Evolutionary conservation across 2,797 vertebrate species (phyloP).

Genomic region (Arremon aurantiirostris): DNA sequence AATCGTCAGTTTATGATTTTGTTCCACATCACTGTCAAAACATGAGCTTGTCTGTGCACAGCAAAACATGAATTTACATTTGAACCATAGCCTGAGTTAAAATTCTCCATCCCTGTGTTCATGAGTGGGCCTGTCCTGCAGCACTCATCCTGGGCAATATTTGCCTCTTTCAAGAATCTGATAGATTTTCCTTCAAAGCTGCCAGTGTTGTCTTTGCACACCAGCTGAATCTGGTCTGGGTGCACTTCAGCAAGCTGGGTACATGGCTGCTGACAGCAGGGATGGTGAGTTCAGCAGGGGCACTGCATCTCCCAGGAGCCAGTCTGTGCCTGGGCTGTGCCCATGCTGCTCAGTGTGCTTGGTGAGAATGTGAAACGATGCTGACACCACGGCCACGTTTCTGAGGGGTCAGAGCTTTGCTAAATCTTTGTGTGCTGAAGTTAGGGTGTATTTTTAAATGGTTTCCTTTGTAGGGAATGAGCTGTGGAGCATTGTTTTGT

Average conservation of each 20-base stretch:
- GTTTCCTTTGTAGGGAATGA: neutral
- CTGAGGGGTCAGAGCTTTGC: neutral
- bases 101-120: neutral
- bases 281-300: neutral
- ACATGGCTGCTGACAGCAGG: neutral
- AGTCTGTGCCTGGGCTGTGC: neutral
- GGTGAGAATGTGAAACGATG: neutral
- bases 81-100: neutral
- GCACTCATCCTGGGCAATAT: neutral
- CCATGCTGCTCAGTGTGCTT: neutral
- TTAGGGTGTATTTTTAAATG: neutral
- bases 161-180: neutral
- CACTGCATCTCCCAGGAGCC: neutral
- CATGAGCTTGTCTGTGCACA: neutral
- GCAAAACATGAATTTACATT: neutral
- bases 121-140: neutral
- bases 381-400: neutral
- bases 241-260: neutral
- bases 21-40: neutral
- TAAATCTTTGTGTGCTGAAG: neutral
- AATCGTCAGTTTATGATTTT: neutral
- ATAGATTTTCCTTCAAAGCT: neutral
- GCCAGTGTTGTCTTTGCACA: neutral
- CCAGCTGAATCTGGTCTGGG: rapidly evolving
- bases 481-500: constrained; percentile 11